Base-by-base conservation (phyloP, 30 jellyfish, hydroid and myxozoan genomes). In the Sanderia malayensis region DNA sequence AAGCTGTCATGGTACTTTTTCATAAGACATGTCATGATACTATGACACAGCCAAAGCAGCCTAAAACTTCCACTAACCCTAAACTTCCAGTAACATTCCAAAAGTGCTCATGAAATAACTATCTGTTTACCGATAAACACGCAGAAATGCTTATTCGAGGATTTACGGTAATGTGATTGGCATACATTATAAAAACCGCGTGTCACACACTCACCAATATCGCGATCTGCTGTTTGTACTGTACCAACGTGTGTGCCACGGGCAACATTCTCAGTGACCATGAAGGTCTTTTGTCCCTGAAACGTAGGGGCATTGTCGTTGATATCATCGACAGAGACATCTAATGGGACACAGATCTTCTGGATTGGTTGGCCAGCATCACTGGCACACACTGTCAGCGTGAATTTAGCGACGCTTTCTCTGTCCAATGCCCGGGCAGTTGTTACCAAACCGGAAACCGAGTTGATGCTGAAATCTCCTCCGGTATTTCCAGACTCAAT, bases 281-380 rank as follows among this genome's bases (percentile, higher is more conserved):
- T 44, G 44, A 83, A 83, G 10, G 44, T 45, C 15, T 24, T 70
- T 13, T 27, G 18, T 21, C 87, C 96, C 7, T 8, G 28, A 33
- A 71, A 83, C 58, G 31, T 65, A 20, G 95, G 95, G 29, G 26
- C 69, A 34, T 83, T 83, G 71, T 83, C 95, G 45, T 83, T 83
- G 27, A 32, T 45, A 63, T 83, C 95, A 1, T 70, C 85, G 4
- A 83, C 74, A 41, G 31, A 26, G 15, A 83, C 52, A 6, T 75
- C 77, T 0, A 91, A 93, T 0, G 17, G 25, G 20, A 73, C 89
- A 0, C 68, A 25, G 7, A 70, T 26, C 34, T 79, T 34, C 25
- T 9, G 41, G 20, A 4, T 44, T 0, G 88, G 95, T 2, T 22
- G 1, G 8, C 95, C 92, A 20, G 70, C 62, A 52, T 80, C 92